Conservation (phyloP, 2,797 vertebrate genomes). For the Notamacropus eugenii region DNA sequence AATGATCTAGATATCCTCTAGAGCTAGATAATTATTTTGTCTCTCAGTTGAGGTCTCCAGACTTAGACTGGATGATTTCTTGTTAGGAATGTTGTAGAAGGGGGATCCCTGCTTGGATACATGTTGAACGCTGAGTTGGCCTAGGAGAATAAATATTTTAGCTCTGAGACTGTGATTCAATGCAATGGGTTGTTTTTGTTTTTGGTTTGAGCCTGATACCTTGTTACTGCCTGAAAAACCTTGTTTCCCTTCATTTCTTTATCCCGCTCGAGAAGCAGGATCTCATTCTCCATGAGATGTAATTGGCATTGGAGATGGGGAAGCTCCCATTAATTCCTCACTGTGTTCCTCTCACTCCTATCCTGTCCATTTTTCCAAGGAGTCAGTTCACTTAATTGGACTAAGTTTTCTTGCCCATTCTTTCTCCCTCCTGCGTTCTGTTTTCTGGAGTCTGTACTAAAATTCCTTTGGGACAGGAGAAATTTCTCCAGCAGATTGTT, state of each 20-base stretch:
- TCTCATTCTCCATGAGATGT: not conserved
- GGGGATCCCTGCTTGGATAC: not conserved
- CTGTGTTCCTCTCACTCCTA: too few relatives aligned
- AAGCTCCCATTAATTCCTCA: not conserved
- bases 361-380: not conserved
- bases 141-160: not conserved
- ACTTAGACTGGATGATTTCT: not conserved
- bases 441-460: not conserved
- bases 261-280: not conserved
- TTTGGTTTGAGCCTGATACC: not conserved
- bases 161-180: not conserved
- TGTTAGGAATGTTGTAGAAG: not conserved
- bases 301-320: not conserved
- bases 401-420: not conserved
- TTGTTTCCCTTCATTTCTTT: not conserved
- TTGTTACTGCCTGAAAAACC: not conserved
- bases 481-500: conserved; percentile 41
- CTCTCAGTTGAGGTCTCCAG: not conserved
- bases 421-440: not conserved
- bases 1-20: not conserved
- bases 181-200: not conserved
- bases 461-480: not conserved
- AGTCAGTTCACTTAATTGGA: not conserved
- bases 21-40: not conserved
- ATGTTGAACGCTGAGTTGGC: not conserved